Conservation (phyloP, 2,888 invertebrate species). For the Dexiosoma caninum region DNA sequence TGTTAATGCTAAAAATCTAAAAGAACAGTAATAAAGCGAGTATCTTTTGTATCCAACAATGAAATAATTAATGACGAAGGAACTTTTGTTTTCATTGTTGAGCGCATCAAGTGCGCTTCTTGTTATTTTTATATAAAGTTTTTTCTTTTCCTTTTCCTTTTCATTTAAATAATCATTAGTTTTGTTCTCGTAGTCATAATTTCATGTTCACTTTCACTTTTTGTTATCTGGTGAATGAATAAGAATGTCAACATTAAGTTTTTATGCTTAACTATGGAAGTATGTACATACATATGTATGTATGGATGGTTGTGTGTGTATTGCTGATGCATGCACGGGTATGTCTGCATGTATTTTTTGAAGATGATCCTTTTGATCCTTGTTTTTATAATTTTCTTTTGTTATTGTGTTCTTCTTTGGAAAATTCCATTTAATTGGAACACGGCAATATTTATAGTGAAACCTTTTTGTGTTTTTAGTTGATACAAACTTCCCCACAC, state of each 20-base stretch:
- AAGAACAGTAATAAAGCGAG: conserved; percentile 26
- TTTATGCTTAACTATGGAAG: neutral
- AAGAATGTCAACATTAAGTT: conserved; percentile 19
- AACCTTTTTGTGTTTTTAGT: conserved; percentile 11
- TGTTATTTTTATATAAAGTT: conserved; percentile 18
- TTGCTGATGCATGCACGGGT: no score
- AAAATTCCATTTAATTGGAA: conserved; percentile 51
- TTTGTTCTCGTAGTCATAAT: conserved; percentile 29
- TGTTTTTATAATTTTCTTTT: conserved; percentile 27
- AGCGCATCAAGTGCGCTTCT: conserved; percentile 31
- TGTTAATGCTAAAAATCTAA: conserved; percentile 24
- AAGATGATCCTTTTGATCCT: conserved; percentile 50
- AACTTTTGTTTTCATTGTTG: conserved; percentile 43
- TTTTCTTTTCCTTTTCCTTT: neutral
- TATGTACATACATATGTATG: neutral
- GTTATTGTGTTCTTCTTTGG: conserved; percentile 19
- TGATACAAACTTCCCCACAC: no score
- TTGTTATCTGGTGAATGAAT: conserved; percentile 33
- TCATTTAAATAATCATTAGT: conserved; percentile 43
- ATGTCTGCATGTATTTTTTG: neutral
- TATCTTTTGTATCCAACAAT: conserved; percentile 25
- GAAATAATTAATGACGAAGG: conserved; percentile 32
- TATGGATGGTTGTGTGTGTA: neutral
- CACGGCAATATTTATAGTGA: conserved; percentile 16
- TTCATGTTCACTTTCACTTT: conserved; percentile 57